Conservation (phyloP, 2,113 vertebrate species). For the Crotalus helleri region DNA sequence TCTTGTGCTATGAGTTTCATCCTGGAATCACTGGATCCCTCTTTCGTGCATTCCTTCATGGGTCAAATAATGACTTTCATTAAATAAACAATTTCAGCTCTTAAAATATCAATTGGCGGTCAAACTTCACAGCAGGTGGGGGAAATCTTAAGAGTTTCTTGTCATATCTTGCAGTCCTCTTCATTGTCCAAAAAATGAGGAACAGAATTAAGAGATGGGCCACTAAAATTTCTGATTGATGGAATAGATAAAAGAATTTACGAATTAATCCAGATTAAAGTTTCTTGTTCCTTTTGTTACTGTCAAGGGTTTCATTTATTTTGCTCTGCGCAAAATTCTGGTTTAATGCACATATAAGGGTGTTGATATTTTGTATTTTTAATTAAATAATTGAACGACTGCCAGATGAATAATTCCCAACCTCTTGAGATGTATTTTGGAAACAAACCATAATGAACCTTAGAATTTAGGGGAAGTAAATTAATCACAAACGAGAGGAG, state of each 20-base stretch:
- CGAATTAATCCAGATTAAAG: neutral
- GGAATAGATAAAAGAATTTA: neutral
- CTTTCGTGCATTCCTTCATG: neutral
- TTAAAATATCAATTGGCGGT: neutral
- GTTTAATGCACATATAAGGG: neutral
- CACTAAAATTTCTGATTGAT: neutral
- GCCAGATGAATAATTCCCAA: slow-evolving; percentile 21
- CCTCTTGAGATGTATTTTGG: slow-evolving; percentile 26
- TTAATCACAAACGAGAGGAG: slow-evolving; percentile 16
- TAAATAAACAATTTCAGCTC: neutral
- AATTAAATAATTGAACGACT: slow-evolving; percentile 23
- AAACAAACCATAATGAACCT: slow-evolving; percentile 27
- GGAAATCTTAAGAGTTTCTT: neutral
- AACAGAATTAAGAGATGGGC: neutral
- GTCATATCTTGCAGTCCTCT: neutral
- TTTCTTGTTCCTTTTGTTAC: slow-evolving; percentile 11
- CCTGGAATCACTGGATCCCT: neutral
- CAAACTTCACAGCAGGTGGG: neutral
- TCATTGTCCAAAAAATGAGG: neutral
- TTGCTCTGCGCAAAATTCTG: neutral
- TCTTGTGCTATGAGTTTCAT: neutral
- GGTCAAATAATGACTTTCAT: neutral
- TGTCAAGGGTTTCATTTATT: neutral
- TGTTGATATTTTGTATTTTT: slow-evolving; percentile 14
- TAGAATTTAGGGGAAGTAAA: slow-evolving; percentile 42